phyloP scores from a whole-genome alignment of 2,888 invertebrate species.

The Cosmia pyralina region DNA sequence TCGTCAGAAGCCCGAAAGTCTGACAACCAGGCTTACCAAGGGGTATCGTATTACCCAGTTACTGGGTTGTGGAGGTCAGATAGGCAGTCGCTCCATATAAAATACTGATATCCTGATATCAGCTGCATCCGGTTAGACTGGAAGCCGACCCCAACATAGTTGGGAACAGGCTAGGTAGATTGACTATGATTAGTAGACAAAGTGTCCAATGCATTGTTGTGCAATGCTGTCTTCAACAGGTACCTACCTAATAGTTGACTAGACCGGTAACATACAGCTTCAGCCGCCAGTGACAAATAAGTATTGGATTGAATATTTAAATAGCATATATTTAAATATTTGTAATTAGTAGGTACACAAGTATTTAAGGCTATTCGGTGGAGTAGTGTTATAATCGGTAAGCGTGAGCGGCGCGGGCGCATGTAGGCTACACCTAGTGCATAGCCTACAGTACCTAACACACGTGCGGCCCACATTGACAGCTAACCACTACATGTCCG shows the following conservation, averaged over 20 bases:
- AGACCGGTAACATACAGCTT: background rate
- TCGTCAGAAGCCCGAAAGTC: too few species aligned
- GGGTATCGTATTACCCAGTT: too few species aligned
- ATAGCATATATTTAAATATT: conserved; percentile 1
- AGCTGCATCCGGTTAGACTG: too few species aligned
- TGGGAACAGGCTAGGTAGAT: too few species aligned
- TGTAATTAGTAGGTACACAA: background rate
- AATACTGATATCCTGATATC: too few species aligned
- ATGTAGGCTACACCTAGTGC: background rate
- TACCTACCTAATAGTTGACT: background rate
- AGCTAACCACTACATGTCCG: conserved; percentile 13
- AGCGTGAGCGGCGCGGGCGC: conserved; percentile 14
- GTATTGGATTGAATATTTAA: background rate
- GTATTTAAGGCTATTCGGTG: background rate
- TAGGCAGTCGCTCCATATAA: too few species aligned
- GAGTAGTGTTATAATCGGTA: conserved; percentile 10
- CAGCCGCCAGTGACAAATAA: background rate
- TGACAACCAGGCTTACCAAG: too few species aligned
- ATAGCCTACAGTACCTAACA: conserved; percentile 14
- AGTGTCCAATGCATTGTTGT: background rate
- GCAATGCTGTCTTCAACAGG: background rate
- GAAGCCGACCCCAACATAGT: too few species aligned
- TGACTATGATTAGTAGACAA: background rate
- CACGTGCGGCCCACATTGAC: conserved; percentile 65
- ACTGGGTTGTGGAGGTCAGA: too few species aligned